Percentiles rank a stretch among this genome's conserved stretches.
Conservation (phyloP, 2,888 invertebrate species). For the Aspidapion aeneum region DNA sequence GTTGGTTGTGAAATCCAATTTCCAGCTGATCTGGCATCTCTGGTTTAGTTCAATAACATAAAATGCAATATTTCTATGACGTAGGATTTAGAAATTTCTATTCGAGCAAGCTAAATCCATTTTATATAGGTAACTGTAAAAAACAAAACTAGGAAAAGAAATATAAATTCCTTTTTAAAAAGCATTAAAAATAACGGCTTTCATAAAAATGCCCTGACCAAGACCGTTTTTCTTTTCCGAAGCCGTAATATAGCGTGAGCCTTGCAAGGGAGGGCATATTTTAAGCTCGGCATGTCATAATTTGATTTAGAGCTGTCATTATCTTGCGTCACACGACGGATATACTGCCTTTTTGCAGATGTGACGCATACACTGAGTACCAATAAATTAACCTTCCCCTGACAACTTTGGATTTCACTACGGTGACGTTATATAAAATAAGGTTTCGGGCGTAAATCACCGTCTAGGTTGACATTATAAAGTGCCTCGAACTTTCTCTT, state of each 20-base stretch:
- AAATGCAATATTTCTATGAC: no score
- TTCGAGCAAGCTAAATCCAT: no score
- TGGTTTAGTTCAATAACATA: no score
- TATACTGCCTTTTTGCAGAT: conserved; percentile 29
- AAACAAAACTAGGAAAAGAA: no score
- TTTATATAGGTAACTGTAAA: no score
- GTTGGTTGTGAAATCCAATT: no score
- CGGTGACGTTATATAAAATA: conserved; percentile 57
- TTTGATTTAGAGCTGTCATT: conserved; percentile 29
- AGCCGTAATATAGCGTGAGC: not conserved
- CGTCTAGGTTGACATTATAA: conserved; percentile 42
- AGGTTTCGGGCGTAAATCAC: conserved; percentile 59
- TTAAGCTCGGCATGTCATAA: conserved; percentile 27
- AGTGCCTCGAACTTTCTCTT: conserved; percentile 37
- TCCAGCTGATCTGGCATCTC: no score
- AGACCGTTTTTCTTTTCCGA: conserved; percentile 2
- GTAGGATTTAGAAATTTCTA: no score
- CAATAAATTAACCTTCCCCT: conserved; percentile 32
- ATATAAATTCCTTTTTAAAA: not conserved
- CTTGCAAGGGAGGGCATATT: conserved; percentile 11
- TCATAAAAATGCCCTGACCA: conserved; percentile 13
- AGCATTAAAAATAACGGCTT: not conserved
- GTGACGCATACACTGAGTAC: conserved; percentile 28
- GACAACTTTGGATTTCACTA: conserved; percentile 40
- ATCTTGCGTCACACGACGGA: conserved; percentile 28